Percentiles rank a stretch among this genome's conserved stretches.
phyloP scores from a whole-genome alignment of 1,140 invertebrate species.

The Ceratina calcarata region DNA sequence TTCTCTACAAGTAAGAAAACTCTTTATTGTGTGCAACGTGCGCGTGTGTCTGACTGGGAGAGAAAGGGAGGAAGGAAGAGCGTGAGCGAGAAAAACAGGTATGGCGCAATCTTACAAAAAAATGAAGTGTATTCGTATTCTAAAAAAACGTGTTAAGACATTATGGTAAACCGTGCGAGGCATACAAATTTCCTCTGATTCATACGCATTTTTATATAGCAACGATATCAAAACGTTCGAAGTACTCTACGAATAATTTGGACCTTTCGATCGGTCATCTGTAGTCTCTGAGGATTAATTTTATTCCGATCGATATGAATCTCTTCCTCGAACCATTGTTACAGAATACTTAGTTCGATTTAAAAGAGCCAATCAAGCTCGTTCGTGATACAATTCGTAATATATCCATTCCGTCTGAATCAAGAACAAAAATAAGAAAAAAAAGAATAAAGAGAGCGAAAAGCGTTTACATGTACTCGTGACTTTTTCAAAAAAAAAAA shows the following conservation, averaged over 20 bases:
- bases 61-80: neutral
- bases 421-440: conserved; percentile 11
- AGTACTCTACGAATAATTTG: conserved; percentile 23
- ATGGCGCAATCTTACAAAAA: conserved; percentile 44
- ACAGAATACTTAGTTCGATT: conserved; percentile 34
- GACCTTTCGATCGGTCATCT: neutral
- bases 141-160: conserved; percentile 35
- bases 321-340: conserved; percentile 35
- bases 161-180: conserved; percentile 34
- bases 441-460: conserved; percentile 32
- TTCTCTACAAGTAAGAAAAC: conserved; percentile 32
- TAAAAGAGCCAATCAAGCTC: conserved; percentile 22
- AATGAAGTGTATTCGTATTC: conserved; percentile 48
- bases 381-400: conserved; percentile 55
- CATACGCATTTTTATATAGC: conserved; percentile 43
- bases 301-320: conserved; percentile 26
- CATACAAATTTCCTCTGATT: conserved; percentile 42
- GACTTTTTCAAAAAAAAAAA: conserved; percentile 14
- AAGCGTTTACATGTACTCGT: conserved; percentile 47
- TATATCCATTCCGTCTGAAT: conserved; percentile 64
- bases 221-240: conserved; percentile 58
- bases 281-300: conserved; percentile 18
- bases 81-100: conserved; percentile 19
- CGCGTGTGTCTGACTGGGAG: neutral
- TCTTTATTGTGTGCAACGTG: conserved; percentile 19